Conservation (phyloP, 2,888 invertebrate species). For the Apodemia hepburni region DNA sequence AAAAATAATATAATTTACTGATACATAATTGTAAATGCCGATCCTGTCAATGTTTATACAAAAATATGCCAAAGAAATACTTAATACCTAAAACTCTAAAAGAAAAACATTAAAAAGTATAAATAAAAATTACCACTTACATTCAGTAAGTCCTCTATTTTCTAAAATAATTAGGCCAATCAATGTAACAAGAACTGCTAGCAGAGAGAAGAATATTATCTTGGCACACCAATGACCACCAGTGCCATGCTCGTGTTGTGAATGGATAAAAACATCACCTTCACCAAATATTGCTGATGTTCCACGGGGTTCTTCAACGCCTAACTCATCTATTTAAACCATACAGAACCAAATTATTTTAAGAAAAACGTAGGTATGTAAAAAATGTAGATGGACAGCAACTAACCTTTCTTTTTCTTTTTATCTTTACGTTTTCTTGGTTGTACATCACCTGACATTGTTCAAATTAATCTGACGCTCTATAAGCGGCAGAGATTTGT, state of each 20-base stretch:
- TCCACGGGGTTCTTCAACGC: constrained; percentile 66
- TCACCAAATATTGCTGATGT: constrained; percentile 70
- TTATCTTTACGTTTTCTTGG: constrained; percentile 93
- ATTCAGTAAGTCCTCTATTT: constrained; percentile 88
- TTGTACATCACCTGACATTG: constrained; percentile 93
- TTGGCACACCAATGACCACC: constrained; percentile 93
- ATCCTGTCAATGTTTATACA: too few relatives aligned
- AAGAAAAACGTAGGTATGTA: too few relatives aligned
- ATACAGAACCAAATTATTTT: neutral
- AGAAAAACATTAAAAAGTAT: too few relatives aligned
- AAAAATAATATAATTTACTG: too few relatives aligned
- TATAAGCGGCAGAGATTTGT: constrained; percentile 55
- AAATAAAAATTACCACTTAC: constrained; percentile 71
- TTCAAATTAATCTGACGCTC: constrained; percentile 65
- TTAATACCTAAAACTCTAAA: too few relatives aligned
- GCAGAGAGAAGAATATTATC: constrained; percentile 88
- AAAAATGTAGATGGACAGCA: neutral
- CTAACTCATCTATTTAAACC: constrained; percentile 61
- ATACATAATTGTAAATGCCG: too few relatives aligned
- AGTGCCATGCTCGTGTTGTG: constrained; percentile 87
- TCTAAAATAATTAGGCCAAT: constrained; percentile 90
- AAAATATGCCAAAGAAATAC: too few relatives aligned
- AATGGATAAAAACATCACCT: constrained; percentile 88
- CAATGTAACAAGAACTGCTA: constrained; percentile 85
- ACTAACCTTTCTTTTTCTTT: constrained; percentile 88